Percentiles rank a stretch among this genome's conserved stretches.
These are phyloP conservation scores for Planiliza haematocheilus DNA, from an alignment of 2,113 vertebrate genomes.

Conservation along the genomic window DNA sequence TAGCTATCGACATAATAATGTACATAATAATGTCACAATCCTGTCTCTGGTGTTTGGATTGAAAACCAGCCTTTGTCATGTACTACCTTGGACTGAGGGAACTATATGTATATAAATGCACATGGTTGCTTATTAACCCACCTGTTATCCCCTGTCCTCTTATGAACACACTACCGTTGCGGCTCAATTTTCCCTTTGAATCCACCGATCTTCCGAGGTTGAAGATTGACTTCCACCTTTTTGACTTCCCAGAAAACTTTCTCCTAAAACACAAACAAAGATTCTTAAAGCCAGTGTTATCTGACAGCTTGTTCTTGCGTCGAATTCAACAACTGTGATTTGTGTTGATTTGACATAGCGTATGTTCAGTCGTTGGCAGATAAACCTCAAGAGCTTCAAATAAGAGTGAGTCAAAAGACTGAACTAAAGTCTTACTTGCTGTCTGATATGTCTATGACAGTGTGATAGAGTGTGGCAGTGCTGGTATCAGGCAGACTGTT, in stretches of 20 bases:
- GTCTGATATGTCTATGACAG: slow-evolving; percentile 93
- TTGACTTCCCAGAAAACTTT: slow-evolving; percentile 96
- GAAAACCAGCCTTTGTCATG: neutral
- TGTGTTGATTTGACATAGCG: too few species aligned
- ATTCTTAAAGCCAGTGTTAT: neutral
- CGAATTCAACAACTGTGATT: too few species aligned
- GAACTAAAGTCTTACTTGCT: slow-evolving; percentile 85
- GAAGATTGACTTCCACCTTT: slow-evolving; percentile 99
- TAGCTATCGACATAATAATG: too few species aligned
- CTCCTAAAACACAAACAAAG: slow-evolving; percentile 81
- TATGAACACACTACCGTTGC: slow-evolving; percentile 97
- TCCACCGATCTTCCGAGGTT: slow-evolving; percentile 94
- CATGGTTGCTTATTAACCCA: slow-evolving; percentile 46
- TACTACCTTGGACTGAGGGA: neutral
- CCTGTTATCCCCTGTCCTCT: slow-evolving; percentile 90
- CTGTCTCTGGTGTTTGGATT: too few species aligned
- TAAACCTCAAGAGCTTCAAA: neutral
- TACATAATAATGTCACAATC: too few species aligned
- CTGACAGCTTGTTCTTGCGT: neutral
- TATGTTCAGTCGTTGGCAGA: too few species aligned
- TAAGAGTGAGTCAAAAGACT: neutral
- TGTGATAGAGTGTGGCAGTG: slow-evolving; percentile 91
- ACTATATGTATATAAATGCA: neutral
- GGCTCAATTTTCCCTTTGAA: slow-evolving; percentile 94
- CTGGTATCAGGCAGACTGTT: slow-evolving; percentile 94